phyloP scores from a whole-genome alignment of 1,140 invertebrate species.

The Penaeus vannamei region DNA sequence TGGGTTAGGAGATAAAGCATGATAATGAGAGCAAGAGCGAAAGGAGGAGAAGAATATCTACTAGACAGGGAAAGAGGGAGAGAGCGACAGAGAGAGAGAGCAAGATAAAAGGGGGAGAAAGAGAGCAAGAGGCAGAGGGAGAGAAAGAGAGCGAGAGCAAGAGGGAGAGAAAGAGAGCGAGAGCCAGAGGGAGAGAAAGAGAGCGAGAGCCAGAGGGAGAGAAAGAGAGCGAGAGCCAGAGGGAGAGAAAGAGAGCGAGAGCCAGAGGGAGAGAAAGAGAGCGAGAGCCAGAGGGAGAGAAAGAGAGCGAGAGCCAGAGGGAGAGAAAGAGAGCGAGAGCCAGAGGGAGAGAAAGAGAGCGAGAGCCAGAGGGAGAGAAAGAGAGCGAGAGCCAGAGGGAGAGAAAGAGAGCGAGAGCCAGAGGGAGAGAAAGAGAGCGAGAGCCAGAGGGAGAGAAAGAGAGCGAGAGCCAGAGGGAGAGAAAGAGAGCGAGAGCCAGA shows the following conservation, averaged over 20 bases:
- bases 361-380: too few species aligned
- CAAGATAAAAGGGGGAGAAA: neutral
- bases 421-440: too few species aligned
- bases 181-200: too few species aligned
- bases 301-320: neutral
- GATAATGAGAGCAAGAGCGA: neutral
- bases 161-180: neutral
- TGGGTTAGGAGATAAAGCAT: neutral
- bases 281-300: too few species aligned
- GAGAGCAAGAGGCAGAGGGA: neutral
- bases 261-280: too few species aligned
- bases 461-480: too few species aligned
- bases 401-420: too few species aligned
- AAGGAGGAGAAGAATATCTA: neutral
- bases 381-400: too few species aligned
- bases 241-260: too few species aligned
- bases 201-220: too few species aligned
- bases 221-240: too few species aligned
- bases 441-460: too few species aligned
- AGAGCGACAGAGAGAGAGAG: neutral
- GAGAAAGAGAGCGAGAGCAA: neutral
- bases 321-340: neutral
- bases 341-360: neutral
- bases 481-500: neutral
- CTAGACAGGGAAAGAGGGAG: neutral